Conservation (phyloP, 2,888 invertebrate genomes). For the Drosophila demipolita region DNA sequence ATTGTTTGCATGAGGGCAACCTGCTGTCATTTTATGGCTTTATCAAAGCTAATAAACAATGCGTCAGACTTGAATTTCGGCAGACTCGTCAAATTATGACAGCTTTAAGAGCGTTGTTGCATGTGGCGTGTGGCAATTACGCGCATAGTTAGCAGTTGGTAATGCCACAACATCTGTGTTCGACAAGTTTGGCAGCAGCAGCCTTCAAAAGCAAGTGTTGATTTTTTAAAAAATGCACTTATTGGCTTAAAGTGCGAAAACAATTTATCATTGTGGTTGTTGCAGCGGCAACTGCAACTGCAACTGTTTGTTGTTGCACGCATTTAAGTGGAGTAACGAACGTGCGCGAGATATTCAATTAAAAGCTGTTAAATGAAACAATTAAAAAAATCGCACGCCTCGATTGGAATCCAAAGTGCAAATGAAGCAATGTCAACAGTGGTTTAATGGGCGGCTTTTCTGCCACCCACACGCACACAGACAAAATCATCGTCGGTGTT, state of each 20-base stretch:
- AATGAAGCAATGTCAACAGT: constrained; percentile 69
- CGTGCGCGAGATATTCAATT: constrained; percentile 71
- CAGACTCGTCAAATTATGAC: neutral
- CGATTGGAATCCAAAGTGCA: constrained; percentile 43
- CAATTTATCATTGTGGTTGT: constrained; percentile 57
- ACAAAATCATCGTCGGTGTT: constrained; percentile 31
- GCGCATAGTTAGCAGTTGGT: constrained; percentile 23
- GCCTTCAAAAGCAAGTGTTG: neutral
- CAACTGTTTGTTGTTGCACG: constrained; percentile 19
- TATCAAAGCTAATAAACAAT: constrained; percentile 72
- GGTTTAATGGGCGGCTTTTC: constrained; percentile 26
- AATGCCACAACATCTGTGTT: constrained; percentile 18
- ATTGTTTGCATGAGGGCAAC: constrained; percentile 5
- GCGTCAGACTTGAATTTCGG: constrained; percentile 15
- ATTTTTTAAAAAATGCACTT: constrained; percentile 51
- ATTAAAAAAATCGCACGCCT: constrained; percentile 52
- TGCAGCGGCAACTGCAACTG: constrained; percentile 11
- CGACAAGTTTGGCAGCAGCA: constrained; percentile 11
- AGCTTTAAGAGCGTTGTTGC: neutral
- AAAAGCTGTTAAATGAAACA: constrained; percentile 74
- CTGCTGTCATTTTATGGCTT: constrained; percentile 63
- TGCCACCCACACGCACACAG: neutral
- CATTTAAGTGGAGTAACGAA: constrained; percentile 51
- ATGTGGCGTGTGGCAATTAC: constrained; percentile 20
- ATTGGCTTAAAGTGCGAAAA: constrained; percentile 72